Conservation (phyloP, 2,113 vertebrate genomes). For the Corydoras sp. region DNA sequence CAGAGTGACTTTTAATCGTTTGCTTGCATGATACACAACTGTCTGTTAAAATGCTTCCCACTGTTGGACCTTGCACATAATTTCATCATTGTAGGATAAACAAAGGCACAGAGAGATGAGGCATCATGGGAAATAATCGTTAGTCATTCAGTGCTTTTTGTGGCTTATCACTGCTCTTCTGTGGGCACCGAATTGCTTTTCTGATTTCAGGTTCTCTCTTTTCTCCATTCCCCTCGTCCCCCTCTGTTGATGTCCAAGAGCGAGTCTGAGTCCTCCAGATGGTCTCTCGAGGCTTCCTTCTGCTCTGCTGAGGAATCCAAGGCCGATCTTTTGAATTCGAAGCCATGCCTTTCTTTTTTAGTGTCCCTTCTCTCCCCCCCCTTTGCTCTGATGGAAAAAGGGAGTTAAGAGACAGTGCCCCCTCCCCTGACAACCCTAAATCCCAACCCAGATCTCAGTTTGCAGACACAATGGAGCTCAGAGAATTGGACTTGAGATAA, state of each 20-base stretch:
- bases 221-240: conserved; percentile 16
- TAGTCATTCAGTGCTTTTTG: conserved; percentile 39
- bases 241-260: conserved; percentile 31
- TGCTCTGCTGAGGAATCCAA: conserved; percentile 30
- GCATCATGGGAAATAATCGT: conserved; percentile 50
- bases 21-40: conserved; percentile 21
- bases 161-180: conserved; percentile 17
- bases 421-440: conserved; percentile 39
- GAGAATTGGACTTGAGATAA: conserved; percentile 70
- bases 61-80: conserved; percentile 50
- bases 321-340: conserved; percentile 39
- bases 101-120: conserved; percentile 42
- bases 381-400: conserved; percentile 44
- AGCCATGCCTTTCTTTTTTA: conserved; percentile 26
- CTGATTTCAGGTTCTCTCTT: conserved; percentile 35
- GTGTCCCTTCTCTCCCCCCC: conserved; percentile 3
- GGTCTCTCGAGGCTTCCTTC: conserved; percentile 26
- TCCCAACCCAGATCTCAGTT: conserved; percentile 59
- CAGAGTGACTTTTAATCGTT: conserved; percentile 12
- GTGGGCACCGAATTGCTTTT: conserved; percentile 38
- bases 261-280: conserved; percentile 34
- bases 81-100: conserved; percentile 64
- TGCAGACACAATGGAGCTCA: conserved; percentile 65
- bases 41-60: conserved; percentile 13
- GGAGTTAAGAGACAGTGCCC: conserved; percentile 1